phyloP scores from a whole-genome alignment of 2,797 vertebrate species.

The Gobio occitaniae region DNA sequence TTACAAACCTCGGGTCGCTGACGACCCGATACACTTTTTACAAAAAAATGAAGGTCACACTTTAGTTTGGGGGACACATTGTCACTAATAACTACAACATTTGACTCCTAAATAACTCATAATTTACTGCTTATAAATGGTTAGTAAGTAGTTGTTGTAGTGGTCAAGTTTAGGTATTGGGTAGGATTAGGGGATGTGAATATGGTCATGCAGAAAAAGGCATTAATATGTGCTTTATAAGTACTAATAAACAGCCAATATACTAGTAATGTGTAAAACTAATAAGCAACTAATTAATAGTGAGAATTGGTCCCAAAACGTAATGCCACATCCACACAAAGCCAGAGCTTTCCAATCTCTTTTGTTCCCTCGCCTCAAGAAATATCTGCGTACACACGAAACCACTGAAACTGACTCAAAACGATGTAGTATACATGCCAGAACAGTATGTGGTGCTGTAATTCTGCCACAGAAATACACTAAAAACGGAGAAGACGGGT shows the following conservation, averaged over 20 bases:
- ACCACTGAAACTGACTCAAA: too few relatives aligned
- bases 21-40: too few relatives aligned
- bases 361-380: too few relatives aligned
- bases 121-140: not conserved
- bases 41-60: too few relatives aligned
- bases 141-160: not conserved
- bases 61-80: too few relatives aligned
- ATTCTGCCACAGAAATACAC: too few relatives aligned
- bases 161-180: not conserved
- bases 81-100: not conserved
- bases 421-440: too few relatives aligned
- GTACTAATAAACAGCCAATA: not conserved
- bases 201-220: not conserved
- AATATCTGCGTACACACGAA: too few relatives aligned
- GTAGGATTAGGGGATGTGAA: not conserved
- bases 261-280: not conserved
- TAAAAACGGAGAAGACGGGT: too few relatives aligned
- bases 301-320: not conserved
- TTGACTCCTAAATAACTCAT: not conserved
- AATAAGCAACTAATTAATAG: not conserved
- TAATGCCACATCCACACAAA: not conserved
- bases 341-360: too few relatives aligned
- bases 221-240: not conserved
- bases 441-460: too few relatives aligned
- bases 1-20: too few relatives aligned